Evolutionary conservation across 2,888 invertebrate species (phyloP).

Genomic region (Megalurothrips usitatus): DNA sequence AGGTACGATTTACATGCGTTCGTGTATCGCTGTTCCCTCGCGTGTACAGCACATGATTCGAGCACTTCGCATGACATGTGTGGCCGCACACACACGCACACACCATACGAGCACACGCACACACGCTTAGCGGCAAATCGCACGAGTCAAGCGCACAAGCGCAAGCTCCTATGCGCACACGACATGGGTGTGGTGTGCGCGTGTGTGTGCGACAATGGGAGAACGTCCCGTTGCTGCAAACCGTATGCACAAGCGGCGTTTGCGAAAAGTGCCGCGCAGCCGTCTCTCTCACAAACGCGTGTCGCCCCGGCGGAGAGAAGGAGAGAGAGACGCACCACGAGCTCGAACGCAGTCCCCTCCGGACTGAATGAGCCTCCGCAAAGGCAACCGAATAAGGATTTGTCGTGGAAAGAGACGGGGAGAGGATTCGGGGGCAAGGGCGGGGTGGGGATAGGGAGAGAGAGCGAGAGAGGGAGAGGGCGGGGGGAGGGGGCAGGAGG

Average conservation of each 20-base stretch:
- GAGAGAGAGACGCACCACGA: neutral
- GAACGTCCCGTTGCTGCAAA: neutral
- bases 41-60: neutral
- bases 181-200: neutral
- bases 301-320: neutral
- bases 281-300: too few relatives aligned
- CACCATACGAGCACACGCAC: slow-evolving; percentile 13
- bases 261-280: too few relatives aligned
- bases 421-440: neutral
- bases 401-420: slow-evolving; percentile 1
- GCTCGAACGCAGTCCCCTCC: neutral
- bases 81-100: neutral
- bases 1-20: too few relatives aligned
- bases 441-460: neutral
- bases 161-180: neutral
- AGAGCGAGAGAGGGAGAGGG: neutral
- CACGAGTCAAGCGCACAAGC: neutral
- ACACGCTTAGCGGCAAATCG: neutral
- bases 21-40: neutral
- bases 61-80: neutral
- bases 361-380: slow-evolving; percentile 22
- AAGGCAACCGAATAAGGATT: slow-evolving; percentile 17
- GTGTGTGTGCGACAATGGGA: slow-evolving; percentile 17
- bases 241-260: neutral
- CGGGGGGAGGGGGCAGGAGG: neutral